Conservation (phyloP, 2,797 vertebrate genomes). For the Microcaecilia unicolor region DNA sequence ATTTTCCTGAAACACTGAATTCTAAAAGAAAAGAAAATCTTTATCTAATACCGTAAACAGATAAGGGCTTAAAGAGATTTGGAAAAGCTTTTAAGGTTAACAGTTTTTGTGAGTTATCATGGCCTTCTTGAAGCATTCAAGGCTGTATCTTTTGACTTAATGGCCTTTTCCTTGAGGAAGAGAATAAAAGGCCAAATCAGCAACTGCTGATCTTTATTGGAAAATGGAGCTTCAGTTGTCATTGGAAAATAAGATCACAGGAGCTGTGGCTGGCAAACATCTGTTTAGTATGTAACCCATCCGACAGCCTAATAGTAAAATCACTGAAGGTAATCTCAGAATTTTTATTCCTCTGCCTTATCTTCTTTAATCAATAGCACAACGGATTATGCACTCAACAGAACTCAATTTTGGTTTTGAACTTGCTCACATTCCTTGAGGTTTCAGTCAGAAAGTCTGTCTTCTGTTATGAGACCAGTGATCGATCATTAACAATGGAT, state of each 20-base stretch:
- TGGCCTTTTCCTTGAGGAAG: slow-evolving; percentile 8
- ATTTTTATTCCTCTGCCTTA: not conserved
- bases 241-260: slow-evolving; percentile 8
- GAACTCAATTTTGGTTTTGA: not conserved
- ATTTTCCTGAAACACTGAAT: not conserved
- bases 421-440: not conserved
- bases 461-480: not conserved
- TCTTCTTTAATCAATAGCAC: not conserved
- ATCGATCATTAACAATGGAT: not conserved
- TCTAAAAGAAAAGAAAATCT: not conserved
- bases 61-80: slow-evolving; percentile 2
- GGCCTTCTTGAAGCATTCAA: slow-evolving; percentile 8
- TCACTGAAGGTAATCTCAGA: slow-evolving; percentile 2
- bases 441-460: not conserved
- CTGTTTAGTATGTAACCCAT: slow-evolving; percentile 6
- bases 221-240: not conserved
- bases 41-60: not conserved
- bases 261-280: not conserved
- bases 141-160: slow-evolving; percentile 15
- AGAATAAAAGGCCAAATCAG: slow-evolving; percentile 10
- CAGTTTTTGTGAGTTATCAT: slow-evolving; percentile 1
- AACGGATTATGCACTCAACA: not conserved
- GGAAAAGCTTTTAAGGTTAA: slow-evolving; percentile 7
- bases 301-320: slow-evolving; percentile 2
- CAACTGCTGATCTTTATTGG: not conserved